A percentile compares a stretch with the other conserved stretches of the same genome.
Evolutionary conservation across 2,797 vertebrate species (phyloP).

Genomic region (Limosa lapponica): DNA sequence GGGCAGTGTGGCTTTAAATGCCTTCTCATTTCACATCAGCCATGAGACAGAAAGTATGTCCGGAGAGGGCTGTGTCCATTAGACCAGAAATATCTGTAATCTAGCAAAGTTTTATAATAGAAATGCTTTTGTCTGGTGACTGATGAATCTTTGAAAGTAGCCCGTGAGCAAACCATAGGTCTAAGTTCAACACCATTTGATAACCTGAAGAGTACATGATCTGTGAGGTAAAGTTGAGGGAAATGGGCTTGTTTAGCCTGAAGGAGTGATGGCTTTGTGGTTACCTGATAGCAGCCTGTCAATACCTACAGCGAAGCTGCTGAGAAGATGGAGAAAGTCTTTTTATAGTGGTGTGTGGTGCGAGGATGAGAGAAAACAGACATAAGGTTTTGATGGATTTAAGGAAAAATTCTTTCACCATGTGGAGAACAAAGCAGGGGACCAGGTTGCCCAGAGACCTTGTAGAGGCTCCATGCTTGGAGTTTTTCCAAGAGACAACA

Average conservation of each 20-base stretch:
- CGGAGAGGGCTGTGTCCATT: background rate
- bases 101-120: background rate
- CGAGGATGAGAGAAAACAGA: background rate
- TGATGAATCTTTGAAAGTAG: background rate
- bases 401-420: background rate
- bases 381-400: background rate
- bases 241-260: background rate
- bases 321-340: background rate
- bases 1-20: background rate
- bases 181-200: background rate
- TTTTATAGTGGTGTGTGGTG: background rate
- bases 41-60: background rate
- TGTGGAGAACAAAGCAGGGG: background rate
- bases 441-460: background rate
- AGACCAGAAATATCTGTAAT: background rate
- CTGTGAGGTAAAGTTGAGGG: background rate
- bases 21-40: background rate
- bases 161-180: background rate
- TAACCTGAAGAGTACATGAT: fast-evolving
- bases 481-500: background rate
- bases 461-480: background rate
- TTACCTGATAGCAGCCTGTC: background rate
- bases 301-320: background rate
- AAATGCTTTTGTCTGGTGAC: background rate
- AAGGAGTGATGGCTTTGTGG: background rate